phyloP scores from a whole-genome alignment of 2,797 vertebrate genomes.

The Poeciliopsis paucimaculata region DNA sequence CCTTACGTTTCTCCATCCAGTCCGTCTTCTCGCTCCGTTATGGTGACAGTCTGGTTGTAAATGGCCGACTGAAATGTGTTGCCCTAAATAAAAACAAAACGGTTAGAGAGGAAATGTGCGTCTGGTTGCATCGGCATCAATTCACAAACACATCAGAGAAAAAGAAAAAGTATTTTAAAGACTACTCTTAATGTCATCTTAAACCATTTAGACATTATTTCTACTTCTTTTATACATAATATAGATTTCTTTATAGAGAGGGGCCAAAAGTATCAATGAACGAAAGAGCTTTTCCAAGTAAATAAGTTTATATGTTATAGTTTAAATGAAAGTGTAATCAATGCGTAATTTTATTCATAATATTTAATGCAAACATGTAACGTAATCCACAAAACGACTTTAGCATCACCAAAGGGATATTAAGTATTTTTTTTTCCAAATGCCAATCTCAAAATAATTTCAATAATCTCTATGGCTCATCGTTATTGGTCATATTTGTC shows the following conservation, averaged over 20 bases:
- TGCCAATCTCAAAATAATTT: neutral
- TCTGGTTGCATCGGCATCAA: neutral
- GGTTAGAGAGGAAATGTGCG: neutral
- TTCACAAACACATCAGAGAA: neutral
- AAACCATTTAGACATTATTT: neutral
- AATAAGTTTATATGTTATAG: neutral
- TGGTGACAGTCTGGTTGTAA: slow-evolving; percentile 85
- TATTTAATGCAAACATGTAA: neutral
- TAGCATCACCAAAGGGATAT: neutral
- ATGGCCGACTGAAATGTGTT: slow-evolving; percentile 78
- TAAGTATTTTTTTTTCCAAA: neutral
- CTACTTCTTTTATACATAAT: too few species aligned
- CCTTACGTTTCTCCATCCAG: slow-evolving; percentile 84
- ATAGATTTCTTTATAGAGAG: neutral
- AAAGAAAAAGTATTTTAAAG: neutral
- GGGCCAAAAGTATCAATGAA: neutral
- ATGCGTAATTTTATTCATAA: neutral
- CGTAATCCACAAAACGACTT: neutral
- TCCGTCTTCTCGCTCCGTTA: slow-evolving; percentile 80
- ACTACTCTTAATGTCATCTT: neutral
- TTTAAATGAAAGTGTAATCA: neutral
- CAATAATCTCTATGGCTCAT: too few species aligned
- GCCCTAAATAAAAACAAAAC: slow-evolving; percentile 60
- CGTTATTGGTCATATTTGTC: too few species aligned
- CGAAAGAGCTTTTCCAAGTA: neutral